A percentile compares a stretch with the other conserved stretches of the same genome.
phyloP scores from a whole-genome alignment of 2,888 invertebrate genomes.

The Marasmarcha lunaedactyla region DNA sequence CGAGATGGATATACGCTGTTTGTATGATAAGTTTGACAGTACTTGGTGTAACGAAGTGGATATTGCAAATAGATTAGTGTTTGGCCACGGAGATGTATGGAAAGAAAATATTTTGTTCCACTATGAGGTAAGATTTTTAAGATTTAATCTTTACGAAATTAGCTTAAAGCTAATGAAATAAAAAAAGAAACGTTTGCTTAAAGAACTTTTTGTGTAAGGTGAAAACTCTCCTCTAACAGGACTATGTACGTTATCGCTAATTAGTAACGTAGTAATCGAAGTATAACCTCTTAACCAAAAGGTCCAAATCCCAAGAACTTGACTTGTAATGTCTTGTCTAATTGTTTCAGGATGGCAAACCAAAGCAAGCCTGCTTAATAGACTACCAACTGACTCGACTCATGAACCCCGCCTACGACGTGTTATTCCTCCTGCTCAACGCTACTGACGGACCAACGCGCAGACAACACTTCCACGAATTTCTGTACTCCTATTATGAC shows the following conservation, averaged over 20 bases:
- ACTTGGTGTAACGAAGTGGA: slow-evolving; percentile 13
- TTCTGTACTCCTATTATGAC: slow-evolving; percentile 37
- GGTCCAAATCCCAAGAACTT: no score
- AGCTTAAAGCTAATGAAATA: neutral
- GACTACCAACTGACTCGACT: slow-evolving; percentile 50
- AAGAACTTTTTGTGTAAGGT: no score
- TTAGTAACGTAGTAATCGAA: no score
- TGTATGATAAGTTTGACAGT: no score
- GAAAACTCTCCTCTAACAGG: no score
- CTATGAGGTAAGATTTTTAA: slow-evolving; percentile 33
- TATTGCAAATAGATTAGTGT: slow-evolving; percentile 27
- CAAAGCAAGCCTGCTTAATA: slow-evolving; percentile 42
- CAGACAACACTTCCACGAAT: slow-evolving; percentile 22
- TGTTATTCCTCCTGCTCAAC: slow-evolving; percentile 40
- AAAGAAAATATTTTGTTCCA: slow-evolving; percentile 56
- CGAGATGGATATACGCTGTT: no score
- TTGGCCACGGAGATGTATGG: slow-evolving; percentile 59
- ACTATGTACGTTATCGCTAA: no score
- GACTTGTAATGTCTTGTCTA: no score
- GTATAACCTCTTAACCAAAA: no score
- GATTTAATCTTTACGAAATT: neutral
- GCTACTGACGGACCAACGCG: slow-evolving; percentile 36
- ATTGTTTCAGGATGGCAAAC: slow-evolving; percentile 33
- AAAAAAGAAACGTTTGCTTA: no score
- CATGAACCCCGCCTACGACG: slow-evolving; percentile 45